These are phyloP conservation scores for Phyllostomus discolor DNA, from an alignment of 2,113 vertebrate species.

Conservation along the genomic window DNA sequence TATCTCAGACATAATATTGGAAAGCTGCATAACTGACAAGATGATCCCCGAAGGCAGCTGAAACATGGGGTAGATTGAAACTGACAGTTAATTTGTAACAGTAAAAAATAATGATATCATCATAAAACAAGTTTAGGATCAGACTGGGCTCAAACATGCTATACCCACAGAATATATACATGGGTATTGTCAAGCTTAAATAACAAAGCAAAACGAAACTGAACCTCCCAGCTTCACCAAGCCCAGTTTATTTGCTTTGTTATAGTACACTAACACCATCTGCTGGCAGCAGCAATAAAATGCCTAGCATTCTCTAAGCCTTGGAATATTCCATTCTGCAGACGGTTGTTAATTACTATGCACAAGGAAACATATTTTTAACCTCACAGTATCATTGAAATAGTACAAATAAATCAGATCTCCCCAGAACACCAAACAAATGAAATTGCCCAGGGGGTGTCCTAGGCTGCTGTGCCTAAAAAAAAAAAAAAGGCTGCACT, in stretches of 20 bases:
- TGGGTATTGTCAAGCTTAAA: conserved; percentile 66
- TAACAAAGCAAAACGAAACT: conserved; percentile 70
- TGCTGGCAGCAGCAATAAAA: conserved; percentile 57
- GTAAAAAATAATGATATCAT: conserved; percentile 78
- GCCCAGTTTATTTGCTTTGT: neutral
- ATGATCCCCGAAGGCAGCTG: conserved; percentile 74
- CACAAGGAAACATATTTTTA: conserved; percentile 49
- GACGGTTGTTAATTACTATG: conserved; percentile 53
- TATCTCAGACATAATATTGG: conserved; percentile 70
- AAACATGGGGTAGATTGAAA: conserved; percentile 73
- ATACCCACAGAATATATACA: conserved; percentile 65
- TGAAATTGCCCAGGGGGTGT: neutral
- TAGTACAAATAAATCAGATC: conserved; percentile 35
- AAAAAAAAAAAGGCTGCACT: neutral
- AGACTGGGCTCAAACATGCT: conserved; percentile 62
- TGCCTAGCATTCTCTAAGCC: neutral
- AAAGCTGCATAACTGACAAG: conserved; percentile 74
- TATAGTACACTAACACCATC: conserved; percentile 66
- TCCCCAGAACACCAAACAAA: conserved; percentile 22
- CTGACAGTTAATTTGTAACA: conserved; percentile 79
- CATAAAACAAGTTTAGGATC: conserved; percentile 77
- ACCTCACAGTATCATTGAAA: conserved; percentile 20
- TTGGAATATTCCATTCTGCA: conserved; percentile 59
- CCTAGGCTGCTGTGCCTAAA: neutral
- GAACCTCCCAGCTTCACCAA: neutral